Evolutionary conservation across 2,113 vertebrate species (phyloP).

Genomic region (Lycocorax pyrrhopterus): DNA sequence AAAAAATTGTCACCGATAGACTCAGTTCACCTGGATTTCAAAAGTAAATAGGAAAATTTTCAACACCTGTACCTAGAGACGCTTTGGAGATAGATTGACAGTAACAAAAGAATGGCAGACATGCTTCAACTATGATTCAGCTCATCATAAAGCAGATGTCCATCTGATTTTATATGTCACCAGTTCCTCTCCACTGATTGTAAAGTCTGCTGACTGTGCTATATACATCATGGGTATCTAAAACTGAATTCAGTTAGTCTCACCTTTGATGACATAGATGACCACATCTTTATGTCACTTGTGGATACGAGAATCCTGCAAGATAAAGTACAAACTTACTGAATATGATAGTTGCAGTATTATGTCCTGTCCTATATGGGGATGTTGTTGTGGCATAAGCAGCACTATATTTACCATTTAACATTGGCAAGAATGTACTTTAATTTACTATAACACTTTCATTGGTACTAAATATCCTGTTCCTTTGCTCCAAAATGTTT

Average conservation of each 20-base stretch:
- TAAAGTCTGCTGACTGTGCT: neutral
- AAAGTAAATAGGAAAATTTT: neutral
- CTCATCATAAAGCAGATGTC: neutral
- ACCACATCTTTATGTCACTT: neutral
- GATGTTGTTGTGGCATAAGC: neutral
- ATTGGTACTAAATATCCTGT: neutral
- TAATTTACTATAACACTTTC: neutral
- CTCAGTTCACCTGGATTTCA: neutral
- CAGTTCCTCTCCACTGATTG: neutral
- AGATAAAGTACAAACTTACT: neutral
- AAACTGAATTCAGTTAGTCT: neutral
- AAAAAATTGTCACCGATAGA: accelerated
- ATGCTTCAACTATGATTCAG: neutral
- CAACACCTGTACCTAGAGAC: neutral
- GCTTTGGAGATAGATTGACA: neutral
- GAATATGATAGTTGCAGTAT: neutral
- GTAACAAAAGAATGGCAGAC: neutral
- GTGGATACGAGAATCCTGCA: neutral
- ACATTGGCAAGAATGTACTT: neutral
- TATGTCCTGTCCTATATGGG: neutral
- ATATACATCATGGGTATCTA: neutral
- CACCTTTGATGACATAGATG: neutral
- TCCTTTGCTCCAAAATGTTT: neutral
- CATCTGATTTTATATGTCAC: neutral
- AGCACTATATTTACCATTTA: neutral